phyloP scores from a whole-genome alignment of 2,797 vertebrate species.

The Eleutherodactylus coqui region DNA sequence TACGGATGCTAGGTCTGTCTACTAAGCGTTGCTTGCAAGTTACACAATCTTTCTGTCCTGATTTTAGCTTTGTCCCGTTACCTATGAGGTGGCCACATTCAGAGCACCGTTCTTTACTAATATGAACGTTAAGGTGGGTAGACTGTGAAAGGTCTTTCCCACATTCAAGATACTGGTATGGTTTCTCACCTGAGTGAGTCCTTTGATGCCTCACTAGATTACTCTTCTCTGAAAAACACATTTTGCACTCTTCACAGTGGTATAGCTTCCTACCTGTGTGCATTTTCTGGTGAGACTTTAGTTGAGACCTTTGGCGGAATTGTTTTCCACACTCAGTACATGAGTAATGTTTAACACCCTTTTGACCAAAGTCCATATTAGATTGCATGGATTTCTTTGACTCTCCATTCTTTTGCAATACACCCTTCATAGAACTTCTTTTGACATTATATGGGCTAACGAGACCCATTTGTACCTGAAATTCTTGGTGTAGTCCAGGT shows the following conservation, averaged over 20 bases:
- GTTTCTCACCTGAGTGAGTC: constrained; percentile 32
- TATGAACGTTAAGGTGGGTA: constrained; percentile 57
- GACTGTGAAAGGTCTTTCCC: constrained; percentile 28
- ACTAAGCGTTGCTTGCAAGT: constrained; percentile 61
- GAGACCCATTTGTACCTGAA: not conserved
- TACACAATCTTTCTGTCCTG: constrained; percentile 8
- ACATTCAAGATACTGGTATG: not conserved
- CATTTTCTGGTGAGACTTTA: constrained; percentile 56
- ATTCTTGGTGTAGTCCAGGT: not conserved
- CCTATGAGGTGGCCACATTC: constrained; percentile 21
- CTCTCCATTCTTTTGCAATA: not conserved
- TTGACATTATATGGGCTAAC: too few species aligned
- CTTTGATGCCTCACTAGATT: constrained; percentile 22
- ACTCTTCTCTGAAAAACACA: constrained; percentile 17
- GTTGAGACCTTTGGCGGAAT: constrained; percentile 71
- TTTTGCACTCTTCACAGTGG: constrained; percentile 5
- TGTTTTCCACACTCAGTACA: constrained; percentile 69
- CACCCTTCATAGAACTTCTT: not conserved
- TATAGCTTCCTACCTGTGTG: constrained; percentile 30
- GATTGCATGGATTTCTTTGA: not conserved
- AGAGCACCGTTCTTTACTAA: constrained; percentile 42
- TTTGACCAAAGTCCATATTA: not conserved
- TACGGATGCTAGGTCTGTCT: constrained; percentile 48
- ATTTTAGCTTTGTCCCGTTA: not conserved
- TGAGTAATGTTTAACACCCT: not conserved